Evolutionary conservation across 2,888 invertebrate genomes (phyloP), one percentile per base, ranked within the genome.

Genomic region (Lasioglossum malachurum): DNA sequence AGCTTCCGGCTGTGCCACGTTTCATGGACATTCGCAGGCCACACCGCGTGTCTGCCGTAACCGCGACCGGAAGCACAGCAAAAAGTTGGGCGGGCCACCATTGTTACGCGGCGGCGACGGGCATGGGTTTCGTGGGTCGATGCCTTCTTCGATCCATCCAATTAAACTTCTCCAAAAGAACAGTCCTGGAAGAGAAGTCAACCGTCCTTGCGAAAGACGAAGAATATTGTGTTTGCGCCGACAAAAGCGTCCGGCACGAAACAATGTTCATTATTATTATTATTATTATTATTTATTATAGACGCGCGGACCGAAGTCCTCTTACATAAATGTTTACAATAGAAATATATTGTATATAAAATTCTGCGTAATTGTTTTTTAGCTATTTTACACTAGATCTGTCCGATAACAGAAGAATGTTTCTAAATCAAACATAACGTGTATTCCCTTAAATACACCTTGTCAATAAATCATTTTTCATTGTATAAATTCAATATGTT

Each of bases 131-230:
- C 73, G 73, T 78, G 78, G 84, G 78, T 86, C 87, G 84, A 87
- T 83, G 88, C 84, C 85, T 73, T 10, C 85, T 60, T 75, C 86
- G 86, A 84, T 83, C 69, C 84, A 85, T 90, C 83, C 89, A 91
- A 91, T 90, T 88, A 88, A 91, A 90, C 75, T 87, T 80, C 60
- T 71, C 31, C 67, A 60, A 38, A 27, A 69, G 41, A 19, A 38
- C 41, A 64, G 46, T 16, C 38, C 53, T 35, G n/a, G 16, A n/a
- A 14, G 64, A 67, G 8, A 35, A 74, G 49, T 35, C 53, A 49
- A 44, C 60, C 60, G 2, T 5, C 16, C 12, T n/a, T 71, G 71
- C 27, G 57, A 27, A 72, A 74, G 19, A n/a, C 23, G 19, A 27
- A 35, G 75, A 80, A 77, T 84, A 91, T 67, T 35, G 86, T 82